These are phyloP conservation scores for Medauroidea extradentata DNA, from an alignment of 1,140 invertebrate species.

Conservation along the genomic window DNA sequence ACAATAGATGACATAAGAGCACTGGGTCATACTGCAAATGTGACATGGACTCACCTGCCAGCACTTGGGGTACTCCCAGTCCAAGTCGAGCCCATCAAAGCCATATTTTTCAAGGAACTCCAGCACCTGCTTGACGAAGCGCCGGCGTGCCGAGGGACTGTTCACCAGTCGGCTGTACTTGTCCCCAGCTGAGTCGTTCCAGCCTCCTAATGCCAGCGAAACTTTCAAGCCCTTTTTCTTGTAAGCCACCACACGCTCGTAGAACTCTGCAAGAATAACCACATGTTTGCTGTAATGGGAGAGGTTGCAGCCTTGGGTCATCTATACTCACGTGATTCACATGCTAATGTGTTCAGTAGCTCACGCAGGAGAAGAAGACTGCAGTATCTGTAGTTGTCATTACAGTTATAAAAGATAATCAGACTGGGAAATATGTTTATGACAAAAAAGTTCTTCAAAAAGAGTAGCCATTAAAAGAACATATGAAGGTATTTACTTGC, in stretches of 20 bases:
- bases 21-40: neutral
- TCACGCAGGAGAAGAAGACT: too few relatives aligned
- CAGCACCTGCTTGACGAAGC: conserved; percentile 69
- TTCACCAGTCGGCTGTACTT: conserved; percentile 82
- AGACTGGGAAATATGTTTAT: too few relatives aligned
- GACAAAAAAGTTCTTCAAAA: too few relatives aligned
- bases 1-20: too few relatives aligned
- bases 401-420: too few relatives aligned
- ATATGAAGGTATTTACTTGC: too few relatives aligned
- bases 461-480: too few relatives aligned
- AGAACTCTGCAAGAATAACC: conserved; percentile 73
- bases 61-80: conserved; percentile 90
- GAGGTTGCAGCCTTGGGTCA: too few relatives aligned
- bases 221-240: conserved; percentile 80
- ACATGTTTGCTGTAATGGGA: too few relatives aligned
- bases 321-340: too few relatives aligned
- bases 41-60: conserved; percentile 70
- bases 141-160: conserved; percentile 59
- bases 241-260: conserved; percentile 70
- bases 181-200: conserved; percentile 83
- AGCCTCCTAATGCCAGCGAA: conserved; percentile 77
- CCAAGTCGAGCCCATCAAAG: conserved; percentile 84
- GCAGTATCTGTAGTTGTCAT: too few relatives aligned
- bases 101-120: conserved; percentile 74
- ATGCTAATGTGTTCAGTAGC: too few relatives aligned